Evolutionary conservation across 2,797 vertebrate species (phyloP).

Genomic region (Onychomys leucogaster): DNA sequence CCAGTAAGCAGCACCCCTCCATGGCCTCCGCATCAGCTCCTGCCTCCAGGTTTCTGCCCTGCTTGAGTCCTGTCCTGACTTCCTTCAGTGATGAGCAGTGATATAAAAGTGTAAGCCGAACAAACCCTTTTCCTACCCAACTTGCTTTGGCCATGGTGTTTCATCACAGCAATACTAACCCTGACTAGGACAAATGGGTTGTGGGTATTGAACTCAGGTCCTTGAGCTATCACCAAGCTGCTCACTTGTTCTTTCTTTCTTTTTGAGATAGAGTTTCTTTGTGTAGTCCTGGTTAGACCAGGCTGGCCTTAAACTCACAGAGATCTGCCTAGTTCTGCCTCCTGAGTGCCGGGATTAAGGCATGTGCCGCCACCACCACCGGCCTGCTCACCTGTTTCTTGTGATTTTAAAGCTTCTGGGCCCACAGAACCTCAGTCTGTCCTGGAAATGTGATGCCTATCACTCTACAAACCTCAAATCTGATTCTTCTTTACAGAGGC

Average conservation of each 20-base stretch:
- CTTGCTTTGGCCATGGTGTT: neutral
- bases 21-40: neutral
- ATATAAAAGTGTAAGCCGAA: neutral
- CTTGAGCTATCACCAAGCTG: neutral
- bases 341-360: neutral
- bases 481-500: neutral
- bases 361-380: no score
- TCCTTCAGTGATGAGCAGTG: neutral
- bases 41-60: neutral
- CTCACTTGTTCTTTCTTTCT: neutral
- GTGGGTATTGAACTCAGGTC: neutral
- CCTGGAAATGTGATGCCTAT: neutral
- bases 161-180: no score
- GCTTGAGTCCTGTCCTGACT: neutral
- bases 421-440: neutral
- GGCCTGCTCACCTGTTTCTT: neutral
- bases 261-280: neutral
- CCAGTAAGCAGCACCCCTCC: neutral
- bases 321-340: neutral
- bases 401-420: neutral
- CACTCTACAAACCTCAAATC: neutral
- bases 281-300: neutral
- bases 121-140: neutral
- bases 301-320: neutral
- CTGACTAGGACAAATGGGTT: neutral